Conservation (phyloP, 2,113 vertebrate species). For the Peromyscus maniculatus region DNA sequence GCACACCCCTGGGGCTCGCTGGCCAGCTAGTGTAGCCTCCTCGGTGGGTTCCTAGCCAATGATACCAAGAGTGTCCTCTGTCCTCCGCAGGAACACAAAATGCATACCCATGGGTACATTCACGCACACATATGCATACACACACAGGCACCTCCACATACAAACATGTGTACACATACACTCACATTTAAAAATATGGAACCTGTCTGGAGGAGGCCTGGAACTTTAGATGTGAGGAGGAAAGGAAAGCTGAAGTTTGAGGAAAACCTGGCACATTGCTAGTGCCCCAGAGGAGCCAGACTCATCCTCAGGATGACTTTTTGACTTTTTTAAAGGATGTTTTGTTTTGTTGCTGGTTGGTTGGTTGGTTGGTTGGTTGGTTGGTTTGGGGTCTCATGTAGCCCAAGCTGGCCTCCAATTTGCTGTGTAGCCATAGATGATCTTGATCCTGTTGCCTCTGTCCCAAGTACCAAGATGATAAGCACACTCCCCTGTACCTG, state of each 20-base stretch:
- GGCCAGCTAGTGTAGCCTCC: not conserved
- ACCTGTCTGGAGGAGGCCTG: not conserved
- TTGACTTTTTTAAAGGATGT: not conserved
- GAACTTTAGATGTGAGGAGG: not conserved
- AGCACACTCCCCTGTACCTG: not conserved
- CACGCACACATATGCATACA: not conserved
- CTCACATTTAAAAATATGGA: not conserved
- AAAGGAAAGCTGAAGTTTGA: not conserved
- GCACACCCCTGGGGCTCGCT: not conserved
- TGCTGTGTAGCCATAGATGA: not conserved
- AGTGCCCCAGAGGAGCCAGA: not conserved
- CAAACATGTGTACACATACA: too few relatives aligned
- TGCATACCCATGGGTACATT: not conserved
- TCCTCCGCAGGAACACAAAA: not conserved
- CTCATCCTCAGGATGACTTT: not conserved
- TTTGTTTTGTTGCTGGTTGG: not conserved
- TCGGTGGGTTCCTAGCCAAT: not conserved
- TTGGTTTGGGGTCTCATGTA: not conserved
- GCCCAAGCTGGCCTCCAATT: not conserved
- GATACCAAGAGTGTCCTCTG: not conserved
- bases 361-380: not conserved
- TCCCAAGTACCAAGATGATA: not conserved
- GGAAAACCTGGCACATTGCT: not conserved
- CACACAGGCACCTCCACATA: not conserved
- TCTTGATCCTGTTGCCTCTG: too few relatives aligned